Percentiles rank a stretch among this genome's conserved stretches.
phyloP scores from a whole-genome alignment of 1,140 invertebrate species.

The Armadillidium nasatum region DNA sequence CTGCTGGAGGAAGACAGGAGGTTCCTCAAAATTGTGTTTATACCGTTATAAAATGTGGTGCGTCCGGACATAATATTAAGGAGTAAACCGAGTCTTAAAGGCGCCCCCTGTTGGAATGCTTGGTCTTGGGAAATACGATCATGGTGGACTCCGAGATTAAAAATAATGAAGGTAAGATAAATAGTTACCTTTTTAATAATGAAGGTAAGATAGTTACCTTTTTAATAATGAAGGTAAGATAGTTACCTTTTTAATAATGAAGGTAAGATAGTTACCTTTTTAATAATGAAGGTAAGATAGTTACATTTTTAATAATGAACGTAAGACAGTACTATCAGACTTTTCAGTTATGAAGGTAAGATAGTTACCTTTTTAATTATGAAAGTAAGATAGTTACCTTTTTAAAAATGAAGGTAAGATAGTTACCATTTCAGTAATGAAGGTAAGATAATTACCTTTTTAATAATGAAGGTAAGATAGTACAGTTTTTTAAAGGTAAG shows the following conservation, averaged over 20 bases:
- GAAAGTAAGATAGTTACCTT: too few relatives aligned
- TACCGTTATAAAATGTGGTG: constrained; percentile 70
- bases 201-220: neutral
- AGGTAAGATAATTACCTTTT: too few relatives aligned
- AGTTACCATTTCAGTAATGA: too few relatives aligned
- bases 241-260: neutral
- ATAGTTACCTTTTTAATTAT: too few relatives aligned
- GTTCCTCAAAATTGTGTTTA: constrained; percentile 48
- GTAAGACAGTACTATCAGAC: too few relatives aligned
- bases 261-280: neutral
- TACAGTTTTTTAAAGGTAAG: too few relatives aligned
- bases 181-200: neutral
- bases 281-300: too few relatives aligned
- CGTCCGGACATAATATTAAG: constrained; percentile 76
- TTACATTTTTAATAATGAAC: too few relatives aligned
- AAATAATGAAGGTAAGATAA: constrained; percentile 35
- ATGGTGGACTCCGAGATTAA: constrained; percentile 60
- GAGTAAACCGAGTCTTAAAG: constrained; percentile 65
- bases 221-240: neutral
- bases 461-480: too few relatives aligned
- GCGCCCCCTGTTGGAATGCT: constrained; percentile 70
- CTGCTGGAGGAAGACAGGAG: constrained; percentile 11
- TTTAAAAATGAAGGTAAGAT: too few relatives aligned
- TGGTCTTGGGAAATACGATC: constrained; percentile 65
- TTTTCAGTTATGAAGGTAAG: too few relatives aligned